Evolutionary conservation across 2,888 invertebrate species (phyloP).

Genomic region (Aleiodes testaceus): DNA sequence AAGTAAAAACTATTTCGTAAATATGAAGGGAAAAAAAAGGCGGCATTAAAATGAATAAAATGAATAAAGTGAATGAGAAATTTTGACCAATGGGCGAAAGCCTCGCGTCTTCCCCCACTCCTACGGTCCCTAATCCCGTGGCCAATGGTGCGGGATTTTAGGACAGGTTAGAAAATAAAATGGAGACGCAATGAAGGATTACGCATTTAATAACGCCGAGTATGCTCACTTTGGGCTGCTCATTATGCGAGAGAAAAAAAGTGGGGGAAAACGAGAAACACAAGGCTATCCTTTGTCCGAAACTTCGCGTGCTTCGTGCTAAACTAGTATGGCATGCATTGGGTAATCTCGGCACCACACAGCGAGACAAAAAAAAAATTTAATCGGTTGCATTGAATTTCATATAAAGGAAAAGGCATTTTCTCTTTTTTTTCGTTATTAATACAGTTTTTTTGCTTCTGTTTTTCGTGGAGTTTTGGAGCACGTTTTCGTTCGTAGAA

Average conservation of each 20-base stretch:
- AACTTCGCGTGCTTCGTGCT: conserved; percentile 59
- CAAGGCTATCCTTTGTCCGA: conserved; percentile 72
- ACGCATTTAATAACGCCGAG: not conserved
- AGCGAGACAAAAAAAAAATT: conserved; percentile 35
- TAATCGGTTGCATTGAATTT: conserved; percentile 27
- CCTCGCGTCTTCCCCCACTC: conserved; percentile 47
- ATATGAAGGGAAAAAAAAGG: no score
- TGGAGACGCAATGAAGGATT: conserved; percentile 24
- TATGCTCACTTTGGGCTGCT: conserved; percentile 17
- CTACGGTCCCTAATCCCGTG: conserved; percentile 46
- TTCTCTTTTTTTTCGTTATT: not conserved
- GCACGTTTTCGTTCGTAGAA: conserved; percentile 13
- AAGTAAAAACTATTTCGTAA: conserved; percentile 29
- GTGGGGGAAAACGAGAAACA: conserved; percentile 44
- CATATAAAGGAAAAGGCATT: not conserved
- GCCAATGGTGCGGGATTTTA: conserved; percentile 43
- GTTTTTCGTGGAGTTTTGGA: not conserved
- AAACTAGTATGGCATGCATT: conserved; percentile 37
- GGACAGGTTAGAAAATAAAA: conserved; percentile 61
- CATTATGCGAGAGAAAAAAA: not conserved
- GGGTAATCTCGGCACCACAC: conserved; percentile 37
- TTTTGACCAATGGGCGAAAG: conserved; percentile 11
- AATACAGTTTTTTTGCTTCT: not conserved
- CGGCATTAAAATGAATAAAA: not conserved
- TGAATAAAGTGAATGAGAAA: no score